Base-by-base conservation (phyloP, 2,113 vertebrate species). In the Catharus bicknelli region DNA sequence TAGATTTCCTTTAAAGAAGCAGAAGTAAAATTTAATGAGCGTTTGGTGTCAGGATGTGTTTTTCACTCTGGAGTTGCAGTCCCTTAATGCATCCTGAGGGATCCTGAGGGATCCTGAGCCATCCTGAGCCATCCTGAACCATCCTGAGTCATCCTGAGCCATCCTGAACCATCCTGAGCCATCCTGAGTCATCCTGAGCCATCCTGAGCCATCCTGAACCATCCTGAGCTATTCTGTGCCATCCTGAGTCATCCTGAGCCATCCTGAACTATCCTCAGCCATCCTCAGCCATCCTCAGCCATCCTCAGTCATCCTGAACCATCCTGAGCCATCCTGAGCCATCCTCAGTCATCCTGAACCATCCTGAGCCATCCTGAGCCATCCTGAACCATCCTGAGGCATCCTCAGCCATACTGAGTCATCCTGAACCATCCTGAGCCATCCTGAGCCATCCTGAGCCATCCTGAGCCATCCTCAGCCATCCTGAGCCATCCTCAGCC, bases 1-100 rank as follows among this genome's bases (percentile, higher is more conserved):
- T 90, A 75, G 55, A 92, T 88, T 40, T 53, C 58, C 80, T 68
- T 61, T 93, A 82, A 93, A 91, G 84, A 77, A 73, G 36, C 69
- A 77, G 59, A 72, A 94, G 59, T 51, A 51, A 77, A 79, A 87
- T 43, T 42, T 73, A 80, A 67, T 51, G 86, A 61, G 83, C 0
- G 14, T 62, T 86, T 68, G 91, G 90, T 62, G 82, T 59, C 53
- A 57, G 85, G 73, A 16, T 7, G 19, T 26, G 53, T 32, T 74
- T 66, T 45, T 13, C 48, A 48, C 82, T 93, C 75, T 73, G 89
- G 15, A 10, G 67, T 1, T 42, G 64, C 83, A 62, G 73, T 27
- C 43, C 64, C 73, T 50, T 23, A 16, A 12, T 0, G 11, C 51
- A 20, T 16, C 92, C 84, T 27, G 77, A 84, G 51, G 36, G 54